These are phyloP conservation scores for Gonatopus flavifemur DNA, from an alignment of 1,140 invertebrate species.

Conservation along the genomic window DNA sequence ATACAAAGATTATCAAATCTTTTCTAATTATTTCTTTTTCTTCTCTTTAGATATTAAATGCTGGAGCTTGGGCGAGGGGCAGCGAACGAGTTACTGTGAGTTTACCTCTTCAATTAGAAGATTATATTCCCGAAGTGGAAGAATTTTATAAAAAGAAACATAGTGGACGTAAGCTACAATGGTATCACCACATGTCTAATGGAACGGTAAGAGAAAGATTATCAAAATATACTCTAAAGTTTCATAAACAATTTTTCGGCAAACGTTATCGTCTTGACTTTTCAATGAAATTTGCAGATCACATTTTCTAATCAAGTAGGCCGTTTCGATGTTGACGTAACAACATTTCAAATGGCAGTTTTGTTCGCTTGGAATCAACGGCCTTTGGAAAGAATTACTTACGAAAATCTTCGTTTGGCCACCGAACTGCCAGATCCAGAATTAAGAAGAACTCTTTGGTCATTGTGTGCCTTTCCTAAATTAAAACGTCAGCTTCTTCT, in stretches of 20 bases:
- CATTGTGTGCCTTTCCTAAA: constrained; percentile 95
- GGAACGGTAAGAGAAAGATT: constrained; percentile 70
- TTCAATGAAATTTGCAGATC: constrained; percentile 63
- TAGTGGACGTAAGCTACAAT: constrained; percentile 96
- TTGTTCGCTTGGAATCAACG: constrained; percentile 98
- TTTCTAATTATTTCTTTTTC: not conserved
- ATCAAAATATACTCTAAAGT: constrained; percentile 8
- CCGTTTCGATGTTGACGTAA: constrained; percentile 96
- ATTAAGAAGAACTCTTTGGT: constrained; percentile 94
- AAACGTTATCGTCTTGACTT: constrained; percentile 22
- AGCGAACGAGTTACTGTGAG: constrained; percentile 94
- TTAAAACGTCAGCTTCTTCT: constrained; percentile 88
- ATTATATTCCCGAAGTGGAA: constrained; percentile 97
- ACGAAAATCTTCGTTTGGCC: constrained; percentile 93
- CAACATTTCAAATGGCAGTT: constrained; percentile 99
- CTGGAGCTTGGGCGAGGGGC: constrained; percentile 94
- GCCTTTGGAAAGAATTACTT: constrained; percentile 86
- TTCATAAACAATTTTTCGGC: constrained; percentile 15
- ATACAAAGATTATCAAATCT: not conserved
- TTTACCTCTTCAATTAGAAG: constrained; percentile 94
- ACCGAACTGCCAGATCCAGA: constrained; percentile 97
- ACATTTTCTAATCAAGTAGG: constrained; percentile 93
- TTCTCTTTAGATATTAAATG: constrained; percentile 83
- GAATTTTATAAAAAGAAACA: constrained; percentile 96
- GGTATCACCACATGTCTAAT: constrained; percentile 99